phyloP scores from a whole-genome alignment of 2,888 invertebrate genomes.

The Cylloceria caligata region DNA sequence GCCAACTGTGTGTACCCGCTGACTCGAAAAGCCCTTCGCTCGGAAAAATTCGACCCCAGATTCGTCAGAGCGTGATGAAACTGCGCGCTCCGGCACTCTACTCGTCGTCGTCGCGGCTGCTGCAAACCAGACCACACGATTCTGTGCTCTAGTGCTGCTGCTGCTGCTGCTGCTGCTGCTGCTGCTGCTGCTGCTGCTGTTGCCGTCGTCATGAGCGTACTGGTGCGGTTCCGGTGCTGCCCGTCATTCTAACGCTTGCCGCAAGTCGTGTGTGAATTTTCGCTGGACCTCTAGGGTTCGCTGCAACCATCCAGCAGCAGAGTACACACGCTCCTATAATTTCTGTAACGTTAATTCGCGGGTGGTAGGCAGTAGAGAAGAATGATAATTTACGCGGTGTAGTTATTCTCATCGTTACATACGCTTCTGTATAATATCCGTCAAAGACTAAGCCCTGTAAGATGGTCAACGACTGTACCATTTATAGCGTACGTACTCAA shows the following conservation, averaged over 20 bases:
- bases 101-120: constrained; percentile 6
- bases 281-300: constrained; percentile 26
- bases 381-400: not conserved
- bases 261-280: constrained; percentile 63
- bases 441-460: too few relatives aligned
- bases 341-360: constrained; percentile 54
- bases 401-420: constrained; percentile 28
- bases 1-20: not conserved
- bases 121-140: constrained; percentile 45
- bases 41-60: constrained; percentile 50
- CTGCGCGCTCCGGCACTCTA: not conserved
- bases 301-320: not conserved
- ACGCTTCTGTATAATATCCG: not conserved
- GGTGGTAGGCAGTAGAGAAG: not conserved
- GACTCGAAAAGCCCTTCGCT: constrained; percentile 38
- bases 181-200: too few relatives aligned
- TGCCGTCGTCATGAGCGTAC: not conserved
- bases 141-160: constrained; percentile 1
- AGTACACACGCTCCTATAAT: constrained; percentile 31
- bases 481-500: too few relatives aligned
- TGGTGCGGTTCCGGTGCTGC: constrained; percentile 24
- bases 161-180: too few relatives aligned
- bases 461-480: too few relatives aligned
- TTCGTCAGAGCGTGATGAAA: constrained; percentile 59
- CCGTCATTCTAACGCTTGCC: constrained; percentile 13